These are phyloP conservation scores for Musca domestica DNA, from an alignment of 1,140 invertebrate genomes.

Conservation along the genomic window DNA sequence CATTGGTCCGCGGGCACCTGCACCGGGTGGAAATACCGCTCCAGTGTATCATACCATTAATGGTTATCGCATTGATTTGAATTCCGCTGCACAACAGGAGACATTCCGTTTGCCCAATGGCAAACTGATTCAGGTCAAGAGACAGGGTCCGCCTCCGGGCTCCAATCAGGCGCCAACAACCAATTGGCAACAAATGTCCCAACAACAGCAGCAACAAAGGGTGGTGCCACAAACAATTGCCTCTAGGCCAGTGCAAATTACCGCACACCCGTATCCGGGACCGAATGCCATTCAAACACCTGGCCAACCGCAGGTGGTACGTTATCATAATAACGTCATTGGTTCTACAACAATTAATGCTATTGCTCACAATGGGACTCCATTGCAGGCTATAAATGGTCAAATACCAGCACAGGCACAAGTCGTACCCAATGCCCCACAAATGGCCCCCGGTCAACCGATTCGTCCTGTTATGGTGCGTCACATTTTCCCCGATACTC, in stretches of 20 bases:
- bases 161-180: constrained; percentile 3
- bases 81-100: constrained; percentile 50
- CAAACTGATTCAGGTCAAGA: constrained; percentile 50
- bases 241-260: too few relatives aligned
- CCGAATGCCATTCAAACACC: too few relatives aligned
- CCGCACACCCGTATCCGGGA: too few relatives aligned
- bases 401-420: constrained; percentile 5
- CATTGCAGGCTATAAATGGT: constrained; percentile 27
- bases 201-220: constrained; percentile 3
- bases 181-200: constrained; percentile 19
- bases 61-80: constrained; percentile 51
- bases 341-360: background rate
- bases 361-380: constrained; percentile 26
- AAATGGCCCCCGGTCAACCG: background rate
- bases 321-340: too few relatives aligned
- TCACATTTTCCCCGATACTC: constrained; percentile 33
- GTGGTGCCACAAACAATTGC: background rate
- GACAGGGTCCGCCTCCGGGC: constrained; percentile 33
- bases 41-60: constrained; percentile 52
- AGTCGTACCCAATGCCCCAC: constrained; percentile 24
- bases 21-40: constrained; percentile 14
- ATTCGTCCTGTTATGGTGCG: constrained; percentile 32
- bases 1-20: constrained; percentile 12
- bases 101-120: constrained; percentile 51
- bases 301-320: background rate